These are phyloP conservation scores for Telmatochromis brichardi DNA, from an alignment of 2,113 vertebrate species.

Conservation along the genomic window DNA sequence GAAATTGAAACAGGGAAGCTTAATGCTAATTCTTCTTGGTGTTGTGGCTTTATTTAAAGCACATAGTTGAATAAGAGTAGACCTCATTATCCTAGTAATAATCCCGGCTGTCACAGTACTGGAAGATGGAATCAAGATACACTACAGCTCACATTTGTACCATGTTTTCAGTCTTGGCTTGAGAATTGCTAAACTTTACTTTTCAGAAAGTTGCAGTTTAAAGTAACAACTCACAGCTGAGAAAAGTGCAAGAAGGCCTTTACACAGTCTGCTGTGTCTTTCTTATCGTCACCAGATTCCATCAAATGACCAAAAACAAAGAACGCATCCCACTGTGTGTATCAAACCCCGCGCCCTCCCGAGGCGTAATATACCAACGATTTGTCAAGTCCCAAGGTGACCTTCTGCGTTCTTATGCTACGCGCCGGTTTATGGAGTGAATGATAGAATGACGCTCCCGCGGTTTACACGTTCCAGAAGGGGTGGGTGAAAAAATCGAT, in stretches of 20 bases:
- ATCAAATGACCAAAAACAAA: background rate
- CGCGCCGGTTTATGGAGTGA: background rate
- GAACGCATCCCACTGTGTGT: background rate
- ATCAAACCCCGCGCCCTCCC: background rate
- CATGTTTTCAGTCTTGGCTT: background rate
- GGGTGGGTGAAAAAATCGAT: fast-evolving
- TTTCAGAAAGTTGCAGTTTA: background rate
- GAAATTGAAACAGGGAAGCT: background rate
- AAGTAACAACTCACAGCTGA: background rate
- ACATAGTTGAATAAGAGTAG: background rate
- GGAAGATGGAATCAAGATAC: background rate
- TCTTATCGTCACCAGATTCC: background rate
- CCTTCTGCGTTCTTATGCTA: background rate
- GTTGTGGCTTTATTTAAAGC: background rate
- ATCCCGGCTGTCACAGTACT: background rate
- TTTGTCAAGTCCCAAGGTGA: background rate
- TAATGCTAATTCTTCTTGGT: background rate
- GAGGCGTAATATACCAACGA: background rate
- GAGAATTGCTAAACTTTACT: background rate
- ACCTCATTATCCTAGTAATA: background rate
- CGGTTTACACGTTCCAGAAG: background rate
- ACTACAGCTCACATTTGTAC: background rate
- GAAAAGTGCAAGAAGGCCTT: background rate
- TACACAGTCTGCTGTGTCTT: background rate
- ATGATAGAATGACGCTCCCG: background rate